Conservation (phyloP, 30 jellyfish, hydroid and myxozoan genomes). For the Aurelia aurita complex sp. Pacific region DNA sequence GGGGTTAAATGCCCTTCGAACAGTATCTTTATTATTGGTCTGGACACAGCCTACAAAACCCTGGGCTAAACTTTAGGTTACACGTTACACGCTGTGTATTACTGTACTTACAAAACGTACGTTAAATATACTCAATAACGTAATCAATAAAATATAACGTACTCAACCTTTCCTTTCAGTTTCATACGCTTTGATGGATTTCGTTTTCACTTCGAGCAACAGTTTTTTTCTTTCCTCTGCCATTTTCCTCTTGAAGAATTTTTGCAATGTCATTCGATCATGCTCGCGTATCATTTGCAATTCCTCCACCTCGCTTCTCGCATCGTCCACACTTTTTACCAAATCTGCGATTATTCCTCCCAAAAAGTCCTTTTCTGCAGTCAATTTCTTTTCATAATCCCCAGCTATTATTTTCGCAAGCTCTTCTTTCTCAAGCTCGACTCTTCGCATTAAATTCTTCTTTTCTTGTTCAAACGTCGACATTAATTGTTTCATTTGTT, state of each 20-base stretch:
- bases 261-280: slow-evolving; percentile 66
- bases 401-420: slow-evolving; percentile 46
- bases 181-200: slow-evolving; percentile 4
- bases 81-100: background rate
- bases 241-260: slow-evolving; percentile 35
- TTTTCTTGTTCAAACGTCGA: slow-evolving; percentile 69
- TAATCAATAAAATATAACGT: background rate
- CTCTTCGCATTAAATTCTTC: slow-evolving; percentile 49
- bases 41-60: background rate
- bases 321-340: slow-evolving; percentile 74
- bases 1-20: too few species aligned
- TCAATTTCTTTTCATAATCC: slow-evolving; percentile 65
- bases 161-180: slow-evolving; percentile 1
- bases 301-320: slow-evolving; percentile 58
- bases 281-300: slow-evolving; percentile 60
- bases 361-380: slow-evolving; percentile 68
- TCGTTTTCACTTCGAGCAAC: slow-evolving; percentile 8
- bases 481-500: slow-evolving; percentile 57
- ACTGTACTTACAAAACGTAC: too few species aligned
- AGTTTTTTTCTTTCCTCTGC: slow-evolving; percentile 49
- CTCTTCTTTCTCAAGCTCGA: slow-evolving; percentile 55
- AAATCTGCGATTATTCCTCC: slow-evolving; percentile 73
- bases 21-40: too few species aligned
- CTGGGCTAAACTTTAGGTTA: background rate
- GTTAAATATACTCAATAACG: too few species aligned